A percentile compares a stretch with the other conserved stretches of the same genome.
Evolutionary conservation across 2,888 invertebrate species (phyloP).

Genomic region (Synergus laeviventris): DNA sequence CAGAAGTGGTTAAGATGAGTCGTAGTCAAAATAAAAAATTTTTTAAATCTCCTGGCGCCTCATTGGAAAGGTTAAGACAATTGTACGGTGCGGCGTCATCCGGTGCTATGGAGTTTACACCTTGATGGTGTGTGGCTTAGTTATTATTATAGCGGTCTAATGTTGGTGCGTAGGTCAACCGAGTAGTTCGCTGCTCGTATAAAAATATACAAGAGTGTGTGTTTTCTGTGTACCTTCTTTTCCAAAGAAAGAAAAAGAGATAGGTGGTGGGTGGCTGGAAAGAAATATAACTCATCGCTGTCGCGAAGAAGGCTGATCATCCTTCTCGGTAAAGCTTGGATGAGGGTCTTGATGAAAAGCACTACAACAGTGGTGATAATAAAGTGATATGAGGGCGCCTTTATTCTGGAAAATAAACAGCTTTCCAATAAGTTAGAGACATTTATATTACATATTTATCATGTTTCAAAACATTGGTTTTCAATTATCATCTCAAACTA

Average conservation of each 20-base stretch:
- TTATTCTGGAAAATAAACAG: conserved; percentile 1
- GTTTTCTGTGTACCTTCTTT: neutral
- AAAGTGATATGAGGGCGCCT: conserved; percentile 20
- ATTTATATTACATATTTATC: neutral
- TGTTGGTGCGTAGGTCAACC: conserved; percentile 66
- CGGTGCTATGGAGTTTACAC: conserved; percentile 44
- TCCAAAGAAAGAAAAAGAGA: neutral
- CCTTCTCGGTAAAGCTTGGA: conserved; percentile 27
- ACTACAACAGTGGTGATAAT: conserved; percentile 19
- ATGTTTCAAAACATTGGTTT: neutral
- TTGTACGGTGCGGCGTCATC: conserved; percentile 47
- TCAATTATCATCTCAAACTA: neutral
- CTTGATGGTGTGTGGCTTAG: conserved; percentile 49
- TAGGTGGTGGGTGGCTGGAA: conserved; percentile 12
- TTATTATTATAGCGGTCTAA: conserved; percentile 64
- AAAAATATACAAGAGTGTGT: conserved; percentile 48
- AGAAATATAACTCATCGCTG: conserved; percentile 26
- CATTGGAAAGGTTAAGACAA: conserved; percentile 8
- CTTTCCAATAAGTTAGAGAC: too few relatives aligned
- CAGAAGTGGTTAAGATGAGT: neutral
- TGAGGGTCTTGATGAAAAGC: conserved; percentile 22
- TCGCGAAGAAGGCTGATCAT: conserved; percentile 12
- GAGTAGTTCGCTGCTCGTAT: conserved; percentile 54
- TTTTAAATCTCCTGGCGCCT: neutral
- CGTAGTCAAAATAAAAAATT: neutral